Conservation (phyloP, 2,113 vertebrate species). For the Onychostruthus taczanowskii region DNA sequence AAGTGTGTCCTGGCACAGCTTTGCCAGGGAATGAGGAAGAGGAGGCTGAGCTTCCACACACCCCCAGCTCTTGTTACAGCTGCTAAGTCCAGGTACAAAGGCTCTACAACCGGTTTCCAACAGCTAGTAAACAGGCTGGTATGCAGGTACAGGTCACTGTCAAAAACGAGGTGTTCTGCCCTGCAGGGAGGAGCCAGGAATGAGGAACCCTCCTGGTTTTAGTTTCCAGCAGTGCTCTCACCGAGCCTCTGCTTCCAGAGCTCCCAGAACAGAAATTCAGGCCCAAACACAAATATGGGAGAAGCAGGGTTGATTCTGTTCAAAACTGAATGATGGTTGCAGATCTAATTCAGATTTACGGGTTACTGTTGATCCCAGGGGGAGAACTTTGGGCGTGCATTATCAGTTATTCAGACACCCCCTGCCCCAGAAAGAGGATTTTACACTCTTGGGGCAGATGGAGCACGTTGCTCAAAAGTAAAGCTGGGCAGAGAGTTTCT, state of each 20-base stretch:
- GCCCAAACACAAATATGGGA: background rate
- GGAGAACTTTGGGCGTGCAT: background rate
- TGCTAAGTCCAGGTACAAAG: background rate
- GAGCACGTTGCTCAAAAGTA: background rate
- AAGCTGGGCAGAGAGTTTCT: background rate
- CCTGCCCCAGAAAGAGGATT: background rate
- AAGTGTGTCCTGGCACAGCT: background rate
- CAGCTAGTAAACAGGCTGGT: background rate
- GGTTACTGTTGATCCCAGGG: background rate
- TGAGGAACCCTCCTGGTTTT: background rate
- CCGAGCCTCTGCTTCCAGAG: background rate
- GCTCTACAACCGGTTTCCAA: background rate
- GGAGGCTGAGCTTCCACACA: background rate
- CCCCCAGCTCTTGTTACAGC: background rate
- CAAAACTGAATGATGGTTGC: background rate
- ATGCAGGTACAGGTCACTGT: background rate
- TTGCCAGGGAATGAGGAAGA: background rate
- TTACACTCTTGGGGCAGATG: background rate
- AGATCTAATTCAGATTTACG: background rate
- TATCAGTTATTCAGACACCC: background rate
- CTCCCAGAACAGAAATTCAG: background rate
- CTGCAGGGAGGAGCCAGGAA: background rate
- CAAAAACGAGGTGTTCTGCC: background rate
- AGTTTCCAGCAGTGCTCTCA: background rate
- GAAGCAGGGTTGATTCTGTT: background rate